phyloP scores from a whole-genome alignment of 2,797 vertebrate genomes.

The Sebastes diaconus region DNA sequence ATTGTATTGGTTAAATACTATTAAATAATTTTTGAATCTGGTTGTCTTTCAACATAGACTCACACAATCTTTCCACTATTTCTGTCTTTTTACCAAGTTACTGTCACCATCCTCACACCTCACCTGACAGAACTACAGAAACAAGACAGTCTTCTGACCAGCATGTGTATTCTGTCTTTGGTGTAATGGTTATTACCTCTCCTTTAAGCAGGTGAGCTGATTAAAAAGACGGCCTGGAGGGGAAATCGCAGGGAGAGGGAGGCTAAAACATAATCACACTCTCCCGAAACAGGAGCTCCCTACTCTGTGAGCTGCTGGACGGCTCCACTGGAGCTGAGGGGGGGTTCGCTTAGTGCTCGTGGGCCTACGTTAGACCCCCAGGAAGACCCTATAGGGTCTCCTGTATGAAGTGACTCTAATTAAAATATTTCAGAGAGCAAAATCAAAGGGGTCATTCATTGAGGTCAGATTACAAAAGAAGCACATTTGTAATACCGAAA shows the following conservation, averaged over 20 bases:
- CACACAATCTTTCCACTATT: not conserved
- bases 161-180: not conserved
- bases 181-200: not conserved
- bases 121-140: not conserved
- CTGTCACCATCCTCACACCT: not conserved
- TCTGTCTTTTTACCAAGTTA: not conserved
- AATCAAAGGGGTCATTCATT: not conserved
- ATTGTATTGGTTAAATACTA: not conserved
- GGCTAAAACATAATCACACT: not conserved
- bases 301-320: not conserved
- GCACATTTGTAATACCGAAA: not conserved
- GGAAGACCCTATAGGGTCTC: not conserved
- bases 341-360: not conserved
- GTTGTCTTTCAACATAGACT: not conserved
- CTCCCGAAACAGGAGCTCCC: not conserved
- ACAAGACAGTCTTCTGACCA: not conserved
- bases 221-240: not conserved
- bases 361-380: not conserved
- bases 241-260: not conserved
- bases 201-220: slow-evolving; percentile 22
- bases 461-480: not conserved
- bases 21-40: too few species aligned
- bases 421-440: not conserved
- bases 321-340: not conserved
- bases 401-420: not conserved